phyloP scores from a whole-genome alignment of 2,113 vertebrate species.

The Tragelaphus buxtoni region DNA sequence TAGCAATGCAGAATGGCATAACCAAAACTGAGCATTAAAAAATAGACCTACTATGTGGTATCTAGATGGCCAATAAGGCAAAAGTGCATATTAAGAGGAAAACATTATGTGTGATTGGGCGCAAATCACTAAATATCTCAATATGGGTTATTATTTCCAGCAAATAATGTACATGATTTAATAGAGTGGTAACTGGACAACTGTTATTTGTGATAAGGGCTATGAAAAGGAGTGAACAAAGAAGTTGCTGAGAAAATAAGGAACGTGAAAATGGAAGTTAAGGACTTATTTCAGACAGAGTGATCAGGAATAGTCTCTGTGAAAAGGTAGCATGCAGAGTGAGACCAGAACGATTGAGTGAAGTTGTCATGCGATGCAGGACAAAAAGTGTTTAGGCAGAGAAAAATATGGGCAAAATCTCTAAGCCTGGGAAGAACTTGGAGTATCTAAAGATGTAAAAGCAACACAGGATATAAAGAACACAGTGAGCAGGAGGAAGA shows the following conservation, averaged over 20 bases:
- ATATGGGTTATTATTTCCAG: not conserved
- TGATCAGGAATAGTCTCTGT: not conserved
- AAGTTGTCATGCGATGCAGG: not conserved
- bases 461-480: not conserved
- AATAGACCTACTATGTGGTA: not conserved
- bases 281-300: not conserved
- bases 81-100: not conserved
- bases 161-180: not conserved
- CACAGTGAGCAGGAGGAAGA: not conserved
- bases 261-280: not conserved
- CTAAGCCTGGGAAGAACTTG: not conserved
- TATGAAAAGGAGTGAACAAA: not conserved
- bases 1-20: not conserved
- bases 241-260: not conserved
- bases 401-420: not conserved
- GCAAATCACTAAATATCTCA: not conserved
- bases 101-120: not conserved
- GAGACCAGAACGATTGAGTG: not conserved
- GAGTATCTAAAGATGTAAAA: not conserved
- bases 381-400: not conserved
- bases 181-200: not conserved
- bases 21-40: not conserved
- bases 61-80: not conserved
- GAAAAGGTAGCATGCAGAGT: not conserved
- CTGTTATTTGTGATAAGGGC: not conserved